Base-by-base conservation (phyloP, 2,113 vertebrate genomes). In the Cathartes aura region DNA sequence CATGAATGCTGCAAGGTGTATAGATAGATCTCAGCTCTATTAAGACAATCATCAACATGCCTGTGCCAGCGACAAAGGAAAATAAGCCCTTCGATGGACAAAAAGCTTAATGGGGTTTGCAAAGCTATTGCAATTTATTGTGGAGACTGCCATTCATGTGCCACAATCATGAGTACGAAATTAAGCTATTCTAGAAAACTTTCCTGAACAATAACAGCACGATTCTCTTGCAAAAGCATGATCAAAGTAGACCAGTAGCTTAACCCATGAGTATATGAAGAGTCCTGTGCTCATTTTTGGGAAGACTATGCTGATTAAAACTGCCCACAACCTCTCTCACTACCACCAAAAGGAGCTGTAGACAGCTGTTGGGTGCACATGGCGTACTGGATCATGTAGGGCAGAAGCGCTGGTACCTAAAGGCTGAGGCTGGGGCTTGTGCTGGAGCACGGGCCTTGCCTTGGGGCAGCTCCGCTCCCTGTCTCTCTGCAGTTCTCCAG, bases 381-480 rank as follows among this genome's bases (percentile, higher is more conserved):
- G 36, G 53, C 0, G 0, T 30, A 7, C 13, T 22, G 52, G 40
- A 12, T 52, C 34, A 18, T 2, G 36, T 1, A 40, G 18, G 45
- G 13, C 55, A 62, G 68, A 18, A 88, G 24, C 0, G 0, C 23
- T 29, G 24, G 50, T 27, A 50, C 47, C 47, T 47, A 30, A 53
- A 86, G 21, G 32, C 63, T 81, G 29, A 40, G 18, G 15, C 6
- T 88, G 53, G 13, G 52, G 12, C 30, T 32, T 26, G 12, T 71
- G 30, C 11, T 88, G 60, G 42, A 48, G 21, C 45, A 26, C 10
- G 40, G n/a, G 8, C 23, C 58, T 80, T 1, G 3, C n/a, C 43
- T 55, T 29, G 56, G 19, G 45, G 26, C 48, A 80, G 62, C 19
- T 47, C 56, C 5, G 2, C n/a, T 74, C 50, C 3, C 0, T 3